A percentile compares a stretch with the other conserved stretches of the same genome.
Evolutionary conservation across 2,888 invertebrate species (phyloP).

Genomic region (Diadromus collaris): DNA sequence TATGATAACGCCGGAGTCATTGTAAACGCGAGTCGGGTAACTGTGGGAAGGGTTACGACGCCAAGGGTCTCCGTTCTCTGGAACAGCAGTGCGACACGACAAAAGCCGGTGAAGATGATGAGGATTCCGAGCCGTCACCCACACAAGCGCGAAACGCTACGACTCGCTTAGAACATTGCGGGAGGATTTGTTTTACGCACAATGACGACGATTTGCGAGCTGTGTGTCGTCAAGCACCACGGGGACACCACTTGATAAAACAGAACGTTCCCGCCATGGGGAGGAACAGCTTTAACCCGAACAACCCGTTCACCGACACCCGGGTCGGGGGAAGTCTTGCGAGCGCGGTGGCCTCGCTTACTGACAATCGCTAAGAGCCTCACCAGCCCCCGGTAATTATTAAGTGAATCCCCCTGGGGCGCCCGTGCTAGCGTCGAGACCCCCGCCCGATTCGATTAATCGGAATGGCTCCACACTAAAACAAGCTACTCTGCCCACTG

Average conservation of each 20-base stretch:
- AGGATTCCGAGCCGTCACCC: conserved; percentile 70
- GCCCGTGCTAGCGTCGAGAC: conserved; percentile 1
- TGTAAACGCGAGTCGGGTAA: conserved; percentile 62
- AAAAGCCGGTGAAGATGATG: conserved; percentile 72
- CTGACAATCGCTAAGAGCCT: conserved; percentile 44
- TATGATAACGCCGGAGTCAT: conserved; percentile 77
- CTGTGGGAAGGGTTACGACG: conserved; percentile 34
- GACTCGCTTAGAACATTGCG: conserved; percentile 17
- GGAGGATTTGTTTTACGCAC: conserved; percentile 47
- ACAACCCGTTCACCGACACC: conserved; percentile 13
- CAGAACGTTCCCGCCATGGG: conserved; percentile 9
- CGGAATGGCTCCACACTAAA: conserved; percentile 25
- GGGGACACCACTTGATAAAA: conserved; percentile 46
- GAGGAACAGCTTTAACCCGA: conserved; percentile 20
- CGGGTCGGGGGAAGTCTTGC: conserved; percentile 34
- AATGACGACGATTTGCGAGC: conserved; percentile 33
- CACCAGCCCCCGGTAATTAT: conserved; percentile 47
- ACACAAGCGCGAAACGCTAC: conserved; percentile 53
- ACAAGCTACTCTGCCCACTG: not conserved
- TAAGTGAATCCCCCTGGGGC: conserved; percentile 31
- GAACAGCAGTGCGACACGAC: conserved; percentile 67
- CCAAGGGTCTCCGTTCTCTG: conserved; percentile 44
- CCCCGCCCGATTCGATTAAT: conserved; percentile 38
- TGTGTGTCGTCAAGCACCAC: conserved; percentile 7
- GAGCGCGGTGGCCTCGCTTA: conserved; percentile 22